Percentiles rank a stretch among this genome's conserved stretches.
Evolutionary conservation across 2,797 vertebrate genomes (phyloP).

Genomic region (Lycodopsis pacificus): DNA sequence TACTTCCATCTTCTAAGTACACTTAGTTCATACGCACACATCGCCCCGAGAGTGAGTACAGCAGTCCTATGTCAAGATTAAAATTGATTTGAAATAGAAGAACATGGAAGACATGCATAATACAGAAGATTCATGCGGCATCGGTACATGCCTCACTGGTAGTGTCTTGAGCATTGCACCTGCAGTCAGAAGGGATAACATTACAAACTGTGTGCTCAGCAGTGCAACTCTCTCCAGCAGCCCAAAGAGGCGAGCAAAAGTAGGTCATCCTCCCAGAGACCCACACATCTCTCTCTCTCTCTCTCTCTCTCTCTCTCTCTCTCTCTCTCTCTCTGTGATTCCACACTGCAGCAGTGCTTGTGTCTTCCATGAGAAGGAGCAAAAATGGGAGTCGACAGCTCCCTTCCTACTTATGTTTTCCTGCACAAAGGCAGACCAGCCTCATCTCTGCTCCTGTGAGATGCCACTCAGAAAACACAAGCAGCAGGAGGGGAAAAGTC

Average conservation of each 20-base stretch:
- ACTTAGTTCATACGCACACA: neutral
- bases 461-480: conserved; percentile 28
- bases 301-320: conserved; percentile 49
- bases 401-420: conserved; percentile 16
- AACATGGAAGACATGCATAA: conserved; percentile 47
- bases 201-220: conserved; percentile 64
- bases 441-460: neutral
- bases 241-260: conserved; percentile 73
- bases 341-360: conserved; percentile 60
- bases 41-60: neutral
- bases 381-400: conserved; percentile 62
- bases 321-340: conserved; percentile 39
- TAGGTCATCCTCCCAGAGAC: conserved; percentile 84
- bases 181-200: conserved; percentile 68
- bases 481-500: conserved; percentile 3
- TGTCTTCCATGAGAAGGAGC: conserved; percentile 65
- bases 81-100: conserved; percentile 36
- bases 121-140: conserved; percentile 36
- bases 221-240: conserved; percentile 53
- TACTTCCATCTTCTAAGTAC: neutral
- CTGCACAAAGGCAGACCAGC: conserved; percentile 16
- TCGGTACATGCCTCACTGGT: conserved; percentile 43
- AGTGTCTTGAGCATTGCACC: conserved; percentile 61
- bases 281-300: conserved; percentile 56
- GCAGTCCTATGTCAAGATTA: conserved; percentile 11